Percentiles rank a stretch among this genome's conserved stretches.
phyloP scores from a whole-genome alignment of 2,113 vertebrate species.

The Cettia cetti region DNA sequence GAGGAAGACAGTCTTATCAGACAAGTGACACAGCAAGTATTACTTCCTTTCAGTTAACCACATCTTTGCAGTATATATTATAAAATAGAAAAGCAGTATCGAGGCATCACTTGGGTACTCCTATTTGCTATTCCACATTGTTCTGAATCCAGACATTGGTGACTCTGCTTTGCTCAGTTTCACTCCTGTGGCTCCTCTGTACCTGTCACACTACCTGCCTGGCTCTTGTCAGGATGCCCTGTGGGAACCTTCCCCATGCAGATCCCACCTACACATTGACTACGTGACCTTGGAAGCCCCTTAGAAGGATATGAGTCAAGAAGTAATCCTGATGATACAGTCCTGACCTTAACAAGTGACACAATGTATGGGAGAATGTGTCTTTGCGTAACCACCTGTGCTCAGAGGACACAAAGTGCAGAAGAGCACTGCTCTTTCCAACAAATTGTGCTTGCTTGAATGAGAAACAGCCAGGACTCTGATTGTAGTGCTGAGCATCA shows the following conservation, averaged over 20 bases:
- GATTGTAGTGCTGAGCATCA: background rate
- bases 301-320: background rate
- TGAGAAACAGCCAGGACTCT: background rate
- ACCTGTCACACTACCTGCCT: background rate
- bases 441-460: background rate
- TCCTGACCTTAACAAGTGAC: background rate
- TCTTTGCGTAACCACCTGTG: fast-evolving
- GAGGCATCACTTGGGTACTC: background rate
- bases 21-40: background rate
- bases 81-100: background rate
- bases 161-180: background rate
- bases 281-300: background rate
- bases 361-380: background rate
- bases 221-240: background rate
- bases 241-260: background rate
- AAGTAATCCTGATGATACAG: background rate
- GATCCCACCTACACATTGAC: background rate
- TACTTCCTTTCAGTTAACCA: background rate
- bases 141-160: background rate
- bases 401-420: background rate
- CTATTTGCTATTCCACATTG: background rate
- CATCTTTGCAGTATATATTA: background rate
- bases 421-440: background rate
- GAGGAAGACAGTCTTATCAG: background rate
- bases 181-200: background rate